A percentile compares a stretch with the other conserved stretches of the same genome.
Evolutionary conservation across 2,888 invertebrate genomes (phyloP).

Genomic region (Dicycla oo): DNA sequence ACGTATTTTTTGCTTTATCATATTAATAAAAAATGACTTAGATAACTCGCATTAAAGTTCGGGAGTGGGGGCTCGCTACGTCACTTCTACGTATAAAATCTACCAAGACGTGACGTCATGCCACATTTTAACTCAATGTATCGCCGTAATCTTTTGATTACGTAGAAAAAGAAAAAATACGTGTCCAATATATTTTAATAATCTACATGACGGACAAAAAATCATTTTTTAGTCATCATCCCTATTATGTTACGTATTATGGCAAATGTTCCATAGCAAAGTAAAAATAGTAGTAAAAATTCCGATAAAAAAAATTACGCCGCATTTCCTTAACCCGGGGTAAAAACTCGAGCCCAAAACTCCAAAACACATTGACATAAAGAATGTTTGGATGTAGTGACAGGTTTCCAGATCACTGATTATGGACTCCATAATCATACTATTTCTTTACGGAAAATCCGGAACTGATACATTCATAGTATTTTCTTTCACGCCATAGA

Average conservation of each 20-base stretch:
- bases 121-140: too few species aligned
- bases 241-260: background rate
- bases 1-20: too few species aligned
- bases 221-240: too few species aligned
- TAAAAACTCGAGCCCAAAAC: constrained; percentile 15
- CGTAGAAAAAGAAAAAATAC: too few species aligned
- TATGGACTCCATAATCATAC: constrained; percentile 39
- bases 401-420: constrained; percentile 50
- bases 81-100: too few species aligned
- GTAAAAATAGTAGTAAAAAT: background rate
- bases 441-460: constrained; percentile 26
- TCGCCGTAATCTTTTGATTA: too few species aligned
- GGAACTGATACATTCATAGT: constrained; percentile 28
- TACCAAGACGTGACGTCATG: too few species aligned
- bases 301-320: background rate
- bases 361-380: constrained; percentile 28
- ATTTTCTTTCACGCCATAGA: constrained; percentile 23
- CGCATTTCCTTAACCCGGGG: constrained; percentile 1
- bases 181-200: too few species aligned
- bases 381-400: constrained; percentile 38
- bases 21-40: too few species aligned
- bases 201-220: too few species aligned
- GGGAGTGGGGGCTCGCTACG: too few species aligned
- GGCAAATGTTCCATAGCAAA: background rate
- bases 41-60: too few species aligned